Evolutionary conservation across 2,113 vertebrate genomes (phyloP), one percentile per base, ranked within the genome.

Genomic region (Gymnarchus niloticus): DNA sequence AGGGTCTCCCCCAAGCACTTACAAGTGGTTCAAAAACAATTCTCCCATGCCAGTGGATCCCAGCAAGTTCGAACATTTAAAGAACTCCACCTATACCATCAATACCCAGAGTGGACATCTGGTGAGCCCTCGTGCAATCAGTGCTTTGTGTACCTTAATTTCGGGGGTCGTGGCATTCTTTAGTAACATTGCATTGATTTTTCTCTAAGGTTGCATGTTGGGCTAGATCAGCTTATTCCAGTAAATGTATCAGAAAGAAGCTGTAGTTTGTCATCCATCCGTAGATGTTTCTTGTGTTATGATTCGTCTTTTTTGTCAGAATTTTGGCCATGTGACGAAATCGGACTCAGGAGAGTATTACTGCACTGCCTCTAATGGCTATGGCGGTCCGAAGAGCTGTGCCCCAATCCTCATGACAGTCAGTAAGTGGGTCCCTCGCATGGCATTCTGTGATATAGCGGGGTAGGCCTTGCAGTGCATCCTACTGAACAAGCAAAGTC

Each of bases 1-100:
- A 0, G 93, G 91, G 6, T 95, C 93, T 0, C 95, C 95, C 0
- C 85, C 92, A 1, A 85, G 92, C 57, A 87, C 44, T 4, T 95
- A 95, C 86, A 92, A 0, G 28, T 95, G 95, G 95, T 95, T 87
- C 89, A 94, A 91, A 88, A 81, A 91, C 21, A 21, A 14, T 3
- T 46, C 48, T 2, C 94, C 86, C 0, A 88, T 95, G 41, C 94
- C 95, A 1, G 1, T 52, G 0, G 89, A 95, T 0, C 95, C 95
- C 0, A 90, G 10, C 81, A 92, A 89, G 33, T 91, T 91, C 6
- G 0, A 89, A 0, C 81, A 0, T 56, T 95, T 92, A 89, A 83
- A 88, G 81, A 95, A 95, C 54, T 28, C 86, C 59, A 94, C 92
- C 52, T 95, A 94, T 87, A 90, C 14, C 21, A 76, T 95, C 0